Evolutionary conservation across 2,888 invertebrate species (phyloP), one percentile per base, ranked within the genome.

Genomic region (Eristalis pertinax): DNA sequence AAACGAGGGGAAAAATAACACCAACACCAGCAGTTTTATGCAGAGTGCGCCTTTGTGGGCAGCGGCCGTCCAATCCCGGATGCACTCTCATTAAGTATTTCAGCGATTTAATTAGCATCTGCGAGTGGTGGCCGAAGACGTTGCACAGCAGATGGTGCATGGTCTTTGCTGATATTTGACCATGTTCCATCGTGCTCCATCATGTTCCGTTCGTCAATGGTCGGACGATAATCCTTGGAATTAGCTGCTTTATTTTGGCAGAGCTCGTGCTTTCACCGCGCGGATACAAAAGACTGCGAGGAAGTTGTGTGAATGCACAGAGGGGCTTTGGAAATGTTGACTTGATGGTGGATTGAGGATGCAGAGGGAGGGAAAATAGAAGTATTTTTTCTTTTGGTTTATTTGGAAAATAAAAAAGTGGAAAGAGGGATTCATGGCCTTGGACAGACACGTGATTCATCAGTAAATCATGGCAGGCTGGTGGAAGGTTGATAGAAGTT

Each of bases 31-130:
- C 62, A 69, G 72, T 76, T 85, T 79, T 43, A 26, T 68, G 32
- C 35, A 19, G 50, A 19, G 43, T n/a, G 43, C 1, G 38, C 38
- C 38, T 64, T 69, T 81, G 76, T 15, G 22, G 19, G 74, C 65
- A 29, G 32, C 2, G 50, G 68, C 29, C 19, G 8, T 32, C 50
- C 50, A 50, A 24, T 74, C 38, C 62, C 35, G 58, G 50, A 50
- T 19, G 50, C 50, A 19, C 50, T 8, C 50, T 50, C 19, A 50
- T 50, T 86, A 82, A 86, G 75, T 82, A 19, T 19, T 86, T 78
- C 78, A 82, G 82, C 78, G 78, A 82, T 86, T 86, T 82, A 86
- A 86, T 86, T 86, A 86, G 82, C 86, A 78, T 56, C 74, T 70
- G 56, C 19, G 26, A 78, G 62, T 43, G 43, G 43, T n/a, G 13